phyloP scores from a whole-genome alignment of 2,113 vertebrate genomes.

The Clinocottus analis region DNA sequence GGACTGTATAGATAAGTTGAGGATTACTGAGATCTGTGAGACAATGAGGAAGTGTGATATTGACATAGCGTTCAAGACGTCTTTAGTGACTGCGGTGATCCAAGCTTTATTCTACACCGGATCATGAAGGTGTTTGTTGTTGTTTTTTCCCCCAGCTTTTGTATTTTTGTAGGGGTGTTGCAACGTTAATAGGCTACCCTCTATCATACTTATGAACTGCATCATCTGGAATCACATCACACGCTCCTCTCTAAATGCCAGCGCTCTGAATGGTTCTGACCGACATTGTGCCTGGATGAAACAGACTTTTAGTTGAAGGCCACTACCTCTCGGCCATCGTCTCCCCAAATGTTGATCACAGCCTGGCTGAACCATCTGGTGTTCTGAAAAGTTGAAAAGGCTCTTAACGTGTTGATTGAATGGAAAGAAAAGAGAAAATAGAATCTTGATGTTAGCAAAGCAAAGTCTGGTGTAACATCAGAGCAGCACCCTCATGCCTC shows the following conservation, averaged over 20 bases:
- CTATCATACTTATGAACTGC: slow-evolving; percentile 23
- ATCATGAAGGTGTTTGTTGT: not conserved
- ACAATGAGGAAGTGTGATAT: not conserved
- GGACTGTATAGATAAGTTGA: no score
- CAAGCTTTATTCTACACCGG: not conserved
- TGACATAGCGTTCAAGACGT: not conserved
- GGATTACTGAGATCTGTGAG: not conserved
- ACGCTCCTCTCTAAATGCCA: slow-evolving; percentile 63
- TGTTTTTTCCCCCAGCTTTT: not conserved
- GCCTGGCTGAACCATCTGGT: slow-evolving; percentile 33
- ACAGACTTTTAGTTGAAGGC: slow-evolving; percentile 61
- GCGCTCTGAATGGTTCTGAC: slow-evolving; percentile 18
- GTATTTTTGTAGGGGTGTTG: not conserved
- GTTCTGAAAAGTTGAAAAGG: slow-evolving; percentile 27
- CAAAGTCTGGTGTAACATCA: not conserved
- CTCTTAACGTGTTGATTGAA: slow-evolving; percentile 25
- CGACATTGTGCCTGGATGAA: slow-evolving; percentile 19
- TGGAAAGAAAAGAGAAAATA: not conserved
- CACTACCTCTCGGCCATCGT: slow-evolving; percentile 47
- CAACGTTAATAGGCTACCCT: slow-evolving; percentile 17
- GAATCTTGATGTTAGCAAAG: not conserved
- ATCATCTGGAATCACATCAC: slow-evolving; percentile 49
- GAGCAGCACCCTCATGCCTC: not conserved
- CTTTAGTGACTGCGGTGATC: not conserved
- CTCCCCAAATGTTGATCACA: slow-evolving; percentile 9